Base-by-base conservation (phyloP, 2,797 vertebrate species). In the Epinephelus coioides region DNA sequence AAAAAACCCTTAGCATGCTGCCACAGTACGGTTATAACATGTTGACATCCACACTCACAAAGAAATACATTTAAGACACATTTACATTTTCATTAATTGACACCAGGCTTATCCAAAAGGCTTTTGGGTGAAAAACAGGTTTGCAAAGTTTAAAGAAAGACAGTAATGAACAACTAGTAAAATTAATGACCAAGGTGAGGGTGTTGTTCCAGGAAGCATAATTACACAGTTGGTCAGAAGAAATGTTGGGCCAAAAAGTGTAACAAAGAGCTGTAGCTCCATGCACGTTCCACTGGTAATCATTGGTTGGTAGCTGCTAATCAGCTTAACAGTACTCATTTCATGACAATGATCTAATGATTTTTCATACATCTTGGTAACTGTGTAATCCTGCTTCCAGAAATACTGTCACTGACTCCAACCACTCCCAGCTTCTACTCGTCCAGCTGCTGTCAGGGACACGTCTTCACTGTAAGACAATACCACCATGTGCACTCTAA, bases 341-440 rank as follows among this genome's bases (percentile, higher is more conserved):
- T 56, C 14, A 38, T n/a, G 27, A 53, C 51, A 6, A 30, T 17
- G 14, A 65, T 55, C 19, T 40, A 5, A 55, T 51, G 3, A 27
- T 46, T 46, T 27, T 17, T 49, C 44, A 47, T 64, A 59, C 34
- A 49, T 49, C 46, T 66, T 14, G 1, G 30, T 21, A n/a, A 56
- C 13, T 62, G 57, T 70, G 62, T 76, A 30, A 82, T 72, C 50
- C 74, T 86, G 85, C 73, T 85, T 80, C 47, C 63, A 59, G 79
- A 69, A 81, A 76, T 27, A 53, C 53, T n/a, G 47, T 69, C 25
- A 5, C 27, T 15, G 62, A 83, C 77, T 47, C 59, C 54, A 79
- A 40, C 57, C 69, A 74, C 64, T 84, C 63, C 81, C 60, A 78
- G 40, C 25, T 76, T 74, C 68, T 73, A 60, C 73, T 83, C 19